Conservation (phyloP, 2,113 vertebrate genomes). For the Panurus biarmicus region DNA sequence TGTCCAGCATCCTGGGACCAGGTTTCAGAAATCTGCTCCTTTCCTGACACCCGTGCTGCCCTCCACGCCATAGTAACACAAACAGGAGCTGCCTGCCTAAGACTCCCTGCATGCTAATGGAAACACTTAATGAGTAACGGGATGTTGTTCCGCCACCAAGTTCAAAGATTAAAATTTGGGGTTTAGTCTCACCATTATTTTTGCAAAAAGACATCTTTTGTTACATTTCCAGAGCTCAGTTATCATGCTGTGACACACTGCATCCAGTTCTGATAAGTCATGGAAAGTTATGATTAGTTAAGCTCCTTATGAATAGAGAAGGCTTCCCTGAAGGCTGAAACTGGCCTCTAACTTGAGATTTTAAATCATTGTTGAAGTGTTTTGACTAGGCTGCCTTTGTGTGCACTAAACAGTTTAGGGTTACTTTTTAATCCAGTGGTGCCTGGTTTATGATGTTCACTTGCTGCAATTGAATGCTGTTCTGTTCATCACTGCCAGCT, state of each 20-base stretch:
- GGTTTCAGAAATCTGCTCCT: conserved; percentile 39
- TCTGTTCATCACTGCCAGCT: conserved; percentile 38
- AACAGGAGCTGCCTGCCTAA: conserved; percentile 37
- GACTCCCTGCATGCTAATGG: conserved; percentile 32
- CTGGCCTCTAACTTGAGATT: conserved; percentile 35
- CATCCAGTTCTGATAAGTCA: conserved; percentile 60
- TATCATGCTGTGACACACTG: conserved; percentile 47
- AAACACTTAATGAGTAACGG: conserved; percentile 61
- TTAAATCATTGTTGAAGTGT: conserved; percentile 48
- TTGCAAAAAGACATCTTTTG: conserved; percentile 57
- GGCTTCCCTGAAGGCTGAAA: conserved; percentile 36
- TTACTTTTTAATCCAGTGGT: conserved; percentile 39
- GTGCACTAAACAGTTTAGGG: conserved; percentile 46
- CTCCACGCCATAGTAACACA: neutral
- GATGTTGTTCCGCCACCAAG: conserved; percentile 37
- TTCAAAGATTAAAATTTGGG: conserved; percentile 67
- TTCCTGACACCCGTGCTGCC: conserved; percentile 25
- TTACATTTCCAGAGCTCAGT: conserved; percentile 55
- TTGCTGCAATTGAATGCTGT: conserved; percentile 8
- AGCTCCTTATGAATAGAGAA: conserved; percentile 44
- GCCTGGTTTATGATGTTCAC: conserved; percentile 14
- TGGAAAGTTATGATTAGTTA: conserved; percentile 57
- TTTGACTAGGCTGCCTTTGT: conserved; percentile 50
- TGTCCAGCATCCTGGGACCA: neutral
- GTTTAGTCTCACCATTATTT: conserved; percentile 62